These are phyloP conservation scores for Caenorhabditis zanzibari DNA, from an alignment of 2,888 invertebrate species.

Conservation along the genomic window DNA sequence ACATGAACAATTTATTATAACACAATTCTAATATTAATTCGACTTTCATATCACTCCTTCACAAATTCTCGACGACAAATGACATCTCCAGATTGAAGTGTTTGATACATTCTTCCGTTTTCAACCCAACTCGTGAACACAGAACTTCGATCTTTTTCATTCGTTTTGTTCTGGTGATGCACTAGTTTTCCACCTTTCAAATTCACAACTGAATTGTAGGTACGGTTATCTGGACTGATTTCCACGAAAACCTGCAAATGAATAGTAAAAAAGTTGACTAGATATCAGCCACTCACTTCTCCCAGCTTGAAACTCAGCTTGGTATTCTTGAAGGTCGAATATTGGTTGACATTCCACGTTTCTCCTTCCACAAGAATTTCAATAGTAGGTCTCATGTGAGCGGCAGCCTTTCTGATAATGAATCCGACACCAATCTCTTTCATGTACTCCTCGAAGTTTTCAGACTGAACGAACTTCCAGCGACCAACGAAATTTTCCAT, in stretches of 20 bases:
- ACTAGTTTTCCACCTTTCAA: conserved; percentile 28
- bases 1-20: too few species aligned
- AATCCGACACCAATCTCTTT: conserved; percentile 75
- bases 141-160: conserved; percentile 25
- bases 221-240: conserved; percentile 31
- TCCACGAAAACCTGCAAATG: conserved; percentile 29
- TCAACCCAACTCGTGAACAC: conserved; percentile 40
- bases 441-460: conserved; percentile 78
- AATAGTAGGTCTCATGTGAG: conserved; percentile 72
- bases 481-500: conserved; percentile 64
- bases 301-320: conserved; percentile 66
- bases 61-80: conserved; percentile 69
- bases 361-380: conserved; percentile 69
- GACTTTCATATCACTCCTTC: neutral
- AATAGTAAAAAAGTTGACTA: neutral
- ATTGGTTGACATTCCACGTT: conserved; percentile 66
- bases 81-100: conserved; percentile 68
- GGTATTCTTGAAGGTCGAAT: conserved; percentile 76
- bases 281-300: neutral
- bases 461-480: conserved; percentile 69
- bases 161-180: conserved; percentile 33
- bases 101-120: conserved; percentile 63
- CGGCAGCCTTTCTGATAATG: conserved; percentile 74
- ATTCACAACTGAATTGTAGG: conserved; percentile 24
- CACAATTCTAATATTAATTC: neutral